A percentile compares a stretch with the other conserved stretches of the same genome.
These are phyloP conservation scores for Yponomeuta cagnagella DNA, from an alignment of 2,888 invertebrate genomes.

Conservation along the genomic window DNA sequence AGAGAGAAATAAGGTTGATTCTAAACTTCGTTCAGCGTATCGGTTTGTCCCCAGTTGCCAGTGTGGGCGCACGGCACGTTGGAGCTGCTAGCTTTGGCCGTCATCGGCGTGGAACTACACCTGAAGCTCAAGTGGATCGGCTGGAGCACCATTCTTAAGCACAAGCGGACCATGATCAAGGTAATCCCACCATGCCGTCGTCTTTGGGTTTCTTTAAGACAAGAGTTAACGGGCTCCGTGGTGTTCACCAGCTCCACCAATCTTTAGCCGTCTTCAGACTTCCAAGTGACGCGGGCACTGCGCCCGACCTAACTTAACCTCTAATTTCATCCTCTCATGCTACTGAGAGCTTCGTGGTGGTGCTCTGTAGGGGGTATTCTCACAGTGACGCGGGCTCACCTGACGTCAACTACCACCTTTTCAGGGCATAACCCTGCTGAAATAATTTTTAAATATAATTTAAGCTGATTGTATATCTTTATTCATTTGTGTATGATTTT, in stretches of 20 bases:
- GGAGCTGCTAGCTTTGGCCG: slow-evolving; percentile 84
- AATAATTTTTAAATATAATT: too few relatives aligned
- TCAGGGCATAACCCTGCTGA: slow-evolving; percentile 71
- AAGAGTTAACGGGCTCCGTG: too few relatives aligned
- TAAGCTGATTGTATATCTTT: too few relatives aligned
- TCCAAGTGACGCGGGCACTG: too few relatives aligned
- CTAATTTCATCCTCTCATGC: neutral
- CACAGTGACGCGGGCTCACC: too few relatives aligned
- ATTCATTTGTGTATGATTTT: too few relatives aligned
- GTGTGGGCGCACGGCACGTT: slow-evolving; percentile 88
- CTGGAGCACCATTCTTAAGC: slow-evolving; percentile 86
- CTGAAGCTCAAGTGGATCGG: slow-evolving; percentile 92
- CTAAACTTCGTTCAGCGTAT: neutral
- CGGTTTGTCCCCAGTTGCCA: slow-evolving; percentile 72
- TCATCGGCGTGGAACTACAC: slow-evolving; percentile 86
- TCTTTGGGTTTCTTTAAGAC: too few relatives aligned
- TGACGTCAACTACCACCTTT: neutral
- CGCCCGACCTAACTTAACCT: too few relatives aligned
- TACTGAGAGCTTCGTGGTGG: neutral
- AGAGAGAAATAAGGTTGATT: too few relatives aligned
- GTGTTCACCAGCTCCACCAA: too few relatives aligned
- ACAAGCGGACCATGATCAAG: slow-evolving; percentile 90
- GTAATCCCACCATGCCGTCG: slow-evolving; percentile 51
- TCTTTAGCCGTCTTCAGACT: too few relatives aligned
- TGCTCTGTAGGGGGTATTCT: too few relatives aligned